Evolutionary conservation across 1,140 invertebrate genomes (phyloP).

Genomic region (Colletes latitarsis): DNA sequence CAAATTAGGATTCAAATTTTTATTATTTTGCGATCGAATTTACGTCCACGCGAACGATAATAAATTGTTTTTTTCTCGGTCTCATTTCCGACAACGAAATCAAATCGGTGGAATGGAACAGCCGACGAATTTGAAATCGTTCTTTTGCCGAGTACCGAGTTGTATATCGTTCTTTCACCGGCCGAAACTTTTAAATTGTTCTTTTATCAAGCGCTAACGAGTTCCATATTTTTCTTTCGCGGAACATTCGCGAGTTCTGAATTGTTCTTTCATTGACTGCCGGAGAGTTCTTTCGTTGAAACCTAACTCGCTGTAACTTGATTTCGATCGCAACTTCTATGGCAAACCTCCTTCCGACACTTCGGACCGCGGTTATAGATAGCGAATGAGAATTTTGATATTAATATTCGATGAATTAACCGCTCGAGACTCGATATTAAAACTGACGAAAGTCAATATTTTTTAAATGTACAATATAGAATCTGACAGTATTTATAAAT

Average conservation of each 20-base stretch:
- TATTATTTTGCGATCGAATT: too few relatives aligned
- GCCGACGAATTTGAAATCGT: background rate
- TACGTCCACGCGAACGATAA: too few relatives aligned
- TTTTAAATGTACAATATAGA: too few relatives aligned
- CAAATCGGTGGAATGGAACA: background rate
- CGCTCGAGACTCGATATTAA: too few relatives aligned
- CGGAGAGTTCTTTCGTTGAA: background rate
- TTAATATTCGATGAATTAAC: too few relatives aligned
- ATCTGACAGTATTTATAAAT: too few relatives aligned
- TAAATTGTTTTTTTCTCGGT: too few relatives aligned
- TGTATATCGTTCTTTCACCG: background rate
- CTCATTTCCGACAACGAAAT: background rate
- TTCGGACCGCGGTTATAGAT: background rate
- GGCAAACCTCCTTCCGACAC: too few relatives aligned
- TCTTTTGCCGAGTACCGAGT: background rate
- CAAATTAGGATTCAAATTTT: too few relatives aligned
- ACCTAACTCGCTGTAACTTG: background rate
- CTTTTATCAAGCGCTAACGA: constrained; percentile 5
- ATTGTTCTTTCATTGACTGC: constrained; percentile 6
- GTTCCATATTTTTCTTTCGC: background rate
- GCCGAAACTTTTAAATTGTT: background rate
- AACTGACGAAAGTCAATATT: too few relatives aligned
- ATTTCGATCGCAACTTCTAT: background rate
- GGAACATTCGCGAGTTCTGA: background rate
- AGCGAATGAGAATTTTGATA: background rate